Evolutionary conservation across 1,140 invertebrate species (phyloP), one percentile per base, ranked within the genome.

Genomic region (Apocrypta bakeri): DNA sequence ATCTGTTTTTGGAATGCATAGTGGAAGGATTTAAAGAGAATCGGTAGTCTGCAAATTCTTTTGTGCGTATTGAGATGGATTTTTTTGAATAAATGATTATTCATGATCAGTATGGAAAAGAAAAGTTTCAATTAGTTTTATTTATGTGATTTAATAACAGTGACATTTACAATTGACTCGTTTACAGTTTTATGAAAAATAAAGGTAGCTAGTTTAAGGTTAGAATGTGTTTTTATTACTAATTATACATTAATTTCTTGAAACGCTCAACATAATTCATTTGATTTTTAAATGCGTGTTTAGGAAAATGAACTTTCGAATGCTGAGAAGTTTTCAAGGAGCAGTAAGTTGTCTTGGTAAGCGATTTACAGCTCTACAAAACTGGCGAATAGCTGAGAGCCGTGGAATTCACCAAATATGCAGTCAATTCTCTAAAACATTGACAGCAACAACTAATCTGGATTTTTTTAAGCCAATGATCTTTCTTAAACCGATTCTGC

Each of bases 401-500:
- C 64, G 73, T 48, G 42, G n/a, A 56, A 77, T 84, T 21, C 78
- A 84, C 66, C 27, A 71, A 31, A 76, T 77, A 76, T 80, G 61
- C 14, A 76, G 25, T 75, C 27, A 56, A 14, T 40, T 42, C 40
- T 24, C 66, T 29, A 68, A 7, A n/a, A 33, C 24, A 33, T 24
- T 64, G 31, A 72, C n/a, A 24, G 42, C 11, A 17, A 33, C 12
- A 17, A 75, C 21, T 12, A 29, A 9, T 40, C 25, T 56, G 31
- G 79, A 79, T 56, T 71, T 40, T n/a, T 33, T 56, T 1, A 77
- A 64, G 56, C 42, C 31, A 64, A 8, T 48, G 9, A 48, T 48
- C 33, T 84, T 81, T 76, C 40, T 80, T 48, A 21, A 14, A 75
- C 81, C 85, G 17, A 71, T n/a, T 9, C 25, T 83, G 61, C 84